Evolutionary conservation across 2,888 invertebrate species (phyloP), one percentile per base, ranked within the genome.

Genomic region (Lasioglossum leucozonium): DNA sequence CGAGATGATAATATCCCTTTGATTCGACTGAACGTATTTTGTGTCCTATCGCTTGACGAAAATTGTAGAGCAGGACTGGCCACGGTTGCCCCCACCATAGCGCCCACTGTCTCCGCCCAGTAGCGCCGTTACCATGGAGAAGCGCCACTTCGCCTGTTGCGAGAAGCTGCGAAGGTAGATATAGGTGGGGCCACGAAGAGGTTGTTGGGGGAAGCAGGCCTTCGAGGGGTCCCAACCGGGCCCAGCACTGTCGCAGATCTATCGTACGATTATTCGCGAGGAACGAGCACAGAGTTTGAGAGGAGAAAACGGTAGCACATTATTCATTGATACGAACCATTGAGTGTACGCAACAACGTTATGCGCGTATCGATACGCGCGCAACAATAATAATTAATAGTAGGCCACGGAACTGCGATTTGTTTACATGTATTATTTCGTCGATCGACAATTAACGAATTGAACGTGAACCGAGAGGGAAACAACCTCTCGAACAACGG

Each of bases 291-390:
- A 5, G 22, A n/a, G 22, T 69, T 40, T 22, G 37, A n/a, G 65
- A n/a, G 37, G 22, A 5, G 4, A n/a, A 40, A 69, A 11, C 18
- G 11, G 11, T 40, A 40, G 40, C 11, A n/a, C 11, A 26, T 69
- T 69, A 69, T 69, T 69, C 40, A 40, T 69, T 69, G 69, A n/a
- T 69, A 40, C 40, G 6, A 40, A 13, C 2, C 10, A 13, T 5
- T 58, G 58, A 67, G 82, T 82, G 81, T 72, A 69, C 79, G 77
- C 79, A 82, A 87, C 87, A 87, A 73, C 77, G 84, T 81, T 85
- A 74, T 81, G 84, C 84, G 81, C 87, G 86, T 85, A 79, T 87
- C 84, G 62, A 34, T 11, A 72, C 79, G 79, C 62, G 62, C 62
- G 62, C 30, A 62, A 30, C 30, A 75, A 84, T 87, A 77, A 80